Conservation (phyloP, 2,797 vertebrate species). For the Limosa lapponica region DNA sequence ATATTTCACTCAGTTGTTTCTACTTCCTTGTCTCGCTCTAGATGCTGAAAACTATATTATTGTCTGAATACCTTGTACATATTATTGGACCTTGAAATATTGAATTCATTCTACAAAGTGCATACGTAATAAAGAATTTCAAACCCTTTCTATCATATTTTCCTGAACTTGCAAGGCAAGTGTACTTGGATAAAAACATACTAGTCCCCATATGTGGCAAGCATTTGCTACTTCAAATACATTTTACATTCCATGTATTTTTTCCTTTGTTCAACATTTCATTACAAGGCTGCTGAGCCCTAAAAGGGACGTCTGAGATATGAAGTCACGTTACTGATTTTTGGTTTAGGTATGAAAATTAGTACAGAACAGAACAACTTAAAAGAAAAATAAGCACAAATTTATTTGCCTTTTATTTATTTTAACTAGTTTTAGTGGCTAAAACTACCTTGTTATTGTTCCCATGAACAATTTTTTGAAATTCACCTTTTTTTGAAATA, state of each 20-base stretch:
- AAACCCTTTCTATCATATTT: background rate
- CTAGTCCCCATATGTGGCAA: background rate
- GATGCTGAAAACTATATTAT: background rate
- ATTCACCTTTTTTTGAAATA: background rate
- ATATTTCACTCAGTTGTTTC: background rate
- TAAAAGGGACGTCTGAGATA: background rate
- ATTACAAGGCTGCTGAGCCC: background rate
- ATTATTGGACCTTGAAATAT: background rate
- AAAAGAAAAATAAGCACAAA: fast-evolving
- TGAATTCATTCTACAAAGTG: background rate
- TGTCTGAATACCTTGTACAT: too few species aligned
- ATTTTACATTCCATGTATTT: background rate
- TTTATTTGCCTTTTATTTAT: background rate
- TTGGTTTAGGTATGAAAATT: background rate
- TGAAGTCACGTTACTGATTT: background rate
- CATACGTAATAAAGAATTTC: background rate
- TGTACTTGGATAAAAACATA: background rate
- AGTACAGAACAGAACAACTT: background rate
- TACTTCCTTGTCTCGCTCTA: background rate
- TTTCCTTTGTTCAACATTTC: background rate
- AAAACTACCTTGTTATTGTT: background rate
- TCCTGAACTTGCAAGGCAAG: background rate
- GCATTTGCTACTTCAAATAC: background rate
- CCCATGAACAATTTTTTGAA: too few species aligned
- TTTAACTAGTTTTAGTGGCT: background rate